phyloP scores from a whole-genome alignment of 2,113 vertebrate species.

The Egretta garzetta region DNA sequence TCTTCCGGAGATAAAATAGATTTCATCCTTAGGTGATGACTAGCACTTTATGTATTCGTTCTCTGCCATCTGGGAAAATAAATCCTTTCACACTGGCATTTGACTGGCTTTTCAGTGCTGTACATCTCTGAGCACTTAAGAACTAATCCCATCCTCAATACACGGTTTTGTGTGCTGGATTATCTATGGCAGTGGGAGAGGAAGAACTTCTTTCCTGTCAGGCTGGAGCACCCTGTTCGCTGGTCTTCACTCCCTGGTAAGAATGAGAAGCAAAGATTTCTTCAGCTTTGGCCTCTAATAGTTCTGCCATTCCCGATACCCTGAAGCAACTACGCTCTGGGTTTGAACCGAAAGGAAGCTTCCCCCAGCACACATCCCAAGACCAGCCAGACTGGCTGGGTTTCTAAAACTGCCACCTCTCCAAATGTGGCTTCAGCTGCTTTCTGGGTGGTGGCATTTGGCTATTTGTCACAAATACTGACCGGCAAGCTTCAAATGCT shows the following conservation, averaged over 20 bases:
- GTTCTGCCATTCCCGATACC: not conserved
- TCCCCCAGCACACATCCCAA: not conserved
- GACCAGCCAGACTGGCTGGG: not conserved
- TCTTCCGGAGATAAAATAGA: not conserved
- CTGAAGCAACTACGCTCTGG: not conserved
- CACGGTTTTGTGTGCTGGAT: not conserved
- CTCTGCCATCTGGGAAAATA: not conserved
- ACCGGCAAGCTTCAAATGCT: not conserved
- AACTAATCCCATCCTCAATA: not conserved
- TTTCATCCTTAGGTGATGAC: constrained; percentile 6
- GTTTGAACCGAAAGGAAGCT: not conserved
- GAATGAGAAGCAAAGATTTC: not conserved
- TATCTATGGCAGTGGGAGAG: not conserved
- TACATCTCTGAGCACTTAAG: not conserved
- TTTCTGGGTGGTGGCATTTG: not conserved
- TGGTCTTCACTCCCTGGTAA: not conserved
- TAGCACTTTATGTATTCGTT: not conserved
- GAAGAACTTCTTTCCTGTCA: not conserved
- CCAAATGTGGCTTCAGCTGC: not conserved
- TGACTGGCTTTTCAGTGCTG: constrained; percentile 9
- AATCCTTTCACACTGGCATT: constrained; percentile 4
- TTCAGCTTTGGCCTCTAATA: not conserved
- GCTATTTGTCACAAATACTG: not conserved
- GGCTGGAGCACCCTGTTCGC: not conserved
- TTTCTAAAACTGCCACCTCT: not conserved